Evolutionary conservation across 2,113 vertebrate genomes (phyloP).

Genomic region (Callaeas wilsoni): DNA sequence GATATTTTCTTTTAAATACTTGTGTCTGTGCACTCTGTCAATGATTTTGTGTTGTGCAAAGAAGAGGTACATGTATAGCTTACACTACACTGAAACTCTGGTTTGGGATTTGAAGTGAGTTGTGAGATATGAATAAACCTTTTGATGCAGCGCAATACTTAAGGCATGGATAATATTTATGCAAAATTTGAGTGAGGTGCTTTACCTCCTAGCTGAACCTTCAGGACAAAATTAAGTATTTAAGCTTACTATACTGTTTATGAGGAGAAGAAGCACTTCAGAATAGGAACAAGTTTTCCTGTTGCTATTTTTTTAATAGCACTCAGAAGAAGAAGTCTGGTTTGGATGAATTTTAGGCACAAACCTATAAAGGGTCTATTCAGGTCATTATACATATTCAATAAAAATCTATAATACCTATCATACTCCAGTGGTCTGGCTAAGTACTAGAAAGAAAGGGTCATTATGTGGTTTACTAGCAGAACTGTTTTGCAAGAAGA

Average conservation of each 20-base stretch:
- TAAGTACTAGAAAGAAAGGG: not conserved
- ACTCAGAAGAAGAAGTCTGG: not conserved
- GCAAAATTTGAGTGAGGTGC: not conserved
- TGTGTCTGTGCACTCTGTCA: not conserved
- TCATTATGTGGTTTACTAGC: not conserved
- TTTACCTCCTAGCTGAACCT: not conserved
- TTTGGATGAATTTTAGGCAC: not conserved
- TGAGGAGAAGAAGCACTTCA: not conserved
- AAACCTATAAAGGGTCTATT: not conserved
- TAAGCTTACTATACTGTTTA: not conserved
- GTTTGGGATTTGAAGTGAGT: not conserved
- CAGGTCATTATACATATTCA: not conserved
- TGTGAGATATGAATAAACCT: not conserved
- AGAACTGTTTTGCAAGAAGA: not conserved
- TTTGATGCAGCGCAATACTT: not conserved
- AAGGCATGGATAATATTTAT: not conserved
- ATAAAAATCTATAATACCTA: not conserved
- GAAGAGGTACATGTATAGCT: not conserved
- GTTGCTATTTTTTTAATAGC: not conserved
- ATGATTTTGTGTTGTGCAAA: not conserved
- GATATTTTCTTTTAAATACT: not conserved
- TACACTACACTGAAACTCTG: not conserved
- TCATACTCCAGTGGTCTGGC: not conserved
- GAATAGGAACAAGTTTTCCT: not conserved
- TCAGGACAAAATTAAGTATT: not conserved